These are phyloP conservation scores for Cassiopea andromeda DNA, from an alignment of 30 jellyfish, hydroid and myxozoan species.

Conservation along the genomic window DNA sequence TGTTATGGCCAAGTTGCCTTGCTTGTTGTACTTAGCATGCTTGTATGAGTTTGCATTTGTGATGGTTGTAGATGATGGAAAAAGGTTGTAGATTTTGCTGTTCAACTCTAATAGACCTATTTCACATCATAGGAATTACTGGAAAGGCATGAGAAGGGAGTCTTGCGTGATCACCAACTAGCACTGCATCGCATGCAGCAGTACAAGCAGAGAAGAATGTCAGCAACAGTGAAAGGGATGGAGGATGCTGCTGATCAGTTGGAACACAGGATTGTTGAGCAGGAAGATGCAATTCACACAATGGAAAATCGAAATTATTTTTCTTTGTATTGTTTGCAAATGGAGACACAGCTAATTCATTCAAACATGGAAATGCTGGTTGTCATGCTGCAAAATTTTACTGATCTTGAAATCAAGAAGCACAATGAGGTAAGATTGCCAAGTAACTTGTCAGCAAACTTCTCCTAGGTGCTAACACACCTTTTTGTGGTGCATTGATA, in stretches of 20 bases:
- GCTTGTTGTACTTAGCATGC: too few species aligned
- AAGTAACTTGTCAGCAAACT: too few species aligned
- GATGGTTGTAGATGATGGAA: too few species aligned
- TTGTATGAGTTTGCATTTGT: too few species aligned
- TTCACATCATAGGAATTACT: constrained; percentile 68
- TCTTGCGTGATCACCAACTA: constrained; percentile 95
- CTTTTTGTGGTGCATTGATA: too few species aligned
- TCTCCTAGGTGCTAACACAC: too few species aligned
- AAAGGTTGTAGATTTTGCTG: too few species aligned
- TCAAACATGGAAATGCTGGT: constrained; percentile 82
- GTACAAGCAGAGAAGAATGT: constrained; percentile 86
- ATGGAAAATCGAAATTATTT: constrained; percentile 94
- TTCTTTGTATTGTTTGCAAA: constrained; percentile 90
- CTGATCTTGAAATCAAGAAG: constrained; percentile 79
- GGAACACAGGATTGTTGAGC: constrained; percentile 90
- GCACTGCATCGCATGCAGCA: constrained; percentile 97
- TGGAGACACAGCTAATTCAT: constrained; percentile 95
- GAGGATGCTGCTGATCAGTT: constrained; percentile 88
- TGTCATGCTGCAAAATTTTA: constrained; percentile 77
- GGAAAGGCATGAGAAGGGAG: constrained; percentile 97
- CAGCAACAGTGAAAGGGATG: constrained; percentile 86
- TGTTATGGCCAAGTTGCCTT: too few species aligned
- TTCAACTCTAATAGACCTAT: too few species aligned
- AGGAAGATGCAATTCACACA: constrained; percentile 95
- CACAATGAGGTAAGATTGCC: constrained; percentile 86